Evolutionary conservation across 2,888 invertebrate genomes (phyloP).

Genomic region (Zele albiditarsus): DNA sequence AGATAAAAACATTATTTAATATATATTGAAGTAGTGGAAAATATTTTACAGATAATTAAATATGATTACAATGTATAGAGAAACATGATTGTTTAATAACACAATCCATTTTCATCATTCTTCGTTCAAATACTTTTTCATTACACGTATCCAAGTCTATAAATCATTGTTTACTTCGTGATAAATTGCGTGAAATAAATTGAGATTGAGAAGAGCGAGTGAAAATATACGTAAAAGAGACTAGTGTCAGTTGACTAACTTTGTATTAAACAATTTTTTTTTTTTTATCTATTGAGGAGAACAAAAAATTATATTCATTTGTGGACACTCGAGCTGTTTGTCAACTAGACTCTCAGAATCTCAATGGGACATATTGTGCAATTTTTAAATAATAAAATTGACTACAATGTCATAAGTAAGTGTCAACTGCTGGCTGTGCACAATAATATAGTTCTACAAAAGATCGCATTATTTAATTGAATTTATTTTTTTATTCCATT

Average conservation of each 20-base stretch:
- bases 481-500: too few species aligned
- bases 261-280: too few species aligned
- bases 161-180: slow-evolving; percentile 29
- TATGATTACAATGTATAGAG: not conserved
- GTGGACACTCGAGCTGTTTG: too few species aligned
- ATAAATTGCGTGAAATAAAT: slow-evolving; percentile 34
- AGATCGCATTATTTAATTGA: too few species aligned
- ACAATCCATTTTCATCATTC: slow-evolving; percentile 30
- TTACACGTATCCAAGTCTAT: slow-evolving; percentile 20
- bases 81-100: not conserved
- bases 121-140: slow-evolving; percentile 15
- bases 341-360: too few species aligned
- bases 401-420: too few species aligned
- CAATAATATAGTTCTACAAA: too few species aligned
- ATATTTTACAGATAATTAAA: not conserved
- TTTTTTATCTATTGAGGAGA: too few species aligned
- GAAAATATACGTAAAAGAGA: not conserved
- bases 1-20: not conserved
- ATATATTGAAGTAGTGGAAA: not conserved
- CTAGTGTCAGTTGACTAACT: not conserved
- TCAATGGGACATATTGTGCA: too few species aligned
- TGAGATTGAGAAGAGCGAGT: slow-evolving; percentile 16
- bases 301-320: too few species aligned
- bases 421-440: too few species aligned
- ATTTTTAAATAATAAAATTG: too few species aligned